These are phyloP conservation scores for Recurvirostra avosetta DNA, from an alignment of 2,113 vertebrate genomes.

Conservation along the genomic window DNA sequence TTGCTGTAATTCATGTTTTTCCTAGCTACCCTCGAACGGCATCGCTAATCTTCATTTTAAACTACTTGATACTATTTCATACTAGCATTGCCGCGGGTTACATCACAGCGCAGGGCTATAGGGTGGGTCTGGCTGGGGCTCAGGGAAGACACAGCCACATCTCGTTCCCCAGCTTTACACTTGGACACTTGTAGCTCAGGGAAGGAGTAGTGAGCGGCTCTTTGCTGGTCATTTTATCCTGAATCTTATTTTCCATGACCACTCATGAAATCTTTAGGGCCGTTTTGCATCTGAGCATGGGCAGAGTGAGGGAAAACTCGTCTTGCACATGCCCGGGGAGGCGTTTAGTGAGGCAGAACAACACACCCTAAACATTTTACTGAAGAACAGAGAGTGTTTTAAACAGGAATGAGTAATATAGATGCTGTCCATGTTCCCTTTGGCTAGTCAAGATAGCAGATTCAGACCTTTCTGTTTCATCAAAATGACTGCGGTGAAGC, in stretches of 20 bases:
- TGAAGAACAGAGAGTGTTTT: background rate
- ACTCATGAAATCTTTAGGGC: background rate
- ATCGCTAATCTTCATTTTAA: background rate
- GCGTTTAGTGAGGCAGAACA: background rate
- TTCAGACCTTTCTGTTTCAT: background rate
- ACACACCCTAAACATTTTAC: background rate
- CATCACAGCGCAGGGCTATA: background rate
- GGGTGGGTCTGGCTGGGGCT: background rate
- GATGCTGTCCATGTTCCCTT: background rate
- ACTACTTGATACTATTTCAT: background rate
- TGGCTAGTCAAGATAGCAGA: background rate
- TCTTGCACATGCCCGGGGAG: background rate
- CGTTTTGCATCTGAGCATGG: background rate
- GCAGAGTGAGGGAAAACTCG: background rate
- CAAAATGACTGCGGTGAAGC: background rate
- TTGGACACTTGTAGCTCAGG: background rate
- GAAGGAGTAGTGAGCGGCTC: background rate
- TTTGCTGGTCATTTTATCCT: background rate
- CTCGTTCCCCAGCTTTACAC: background rate
- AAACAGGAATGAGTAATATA: background rate
- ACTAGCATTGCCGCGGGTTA: fast-evolving
- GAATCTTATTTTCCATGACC: background rate
- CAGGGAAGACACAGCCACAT: background rate
- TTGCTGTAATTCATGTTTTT: background rate
- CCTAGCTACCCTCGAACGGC: background rate